Conservation (phyloP, 2,888 invertebrate species). For the Xylota segnis region DNA sequence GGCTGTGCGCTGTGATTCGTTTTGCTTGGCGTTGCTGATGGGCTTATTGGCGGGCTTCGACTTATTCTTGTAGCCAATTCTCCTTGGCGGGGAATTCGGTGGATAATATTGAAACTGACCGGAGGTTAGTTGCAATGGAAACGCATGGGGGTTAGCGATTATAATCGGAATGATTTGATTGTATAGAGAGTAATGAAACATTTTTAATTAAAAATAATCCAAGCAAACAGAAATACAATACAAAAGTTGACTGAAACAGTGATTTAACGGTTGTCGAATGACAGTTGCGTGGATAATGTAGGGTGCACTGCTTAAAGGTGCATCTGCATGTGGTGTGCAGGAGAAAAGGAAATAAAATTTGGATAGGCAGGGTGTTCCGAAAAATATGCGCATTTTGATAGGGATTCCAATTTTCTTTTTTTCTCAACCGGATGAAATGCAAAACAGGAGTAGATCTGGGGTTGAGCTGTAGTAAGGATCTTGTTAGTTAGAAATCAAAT, state of each 20-base stretch:
- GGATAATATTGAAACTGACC: constrained; percentile 1
- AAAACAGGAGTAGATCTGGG: too few species aligned
- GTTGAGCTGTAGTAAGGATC: too few species aligned
- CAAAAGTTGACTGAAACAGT: not conserved
- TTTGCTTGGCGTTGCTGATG: constrained; percentile 11
- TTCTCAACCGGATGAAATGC: not conserved
- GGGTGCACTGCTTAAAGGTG: not conserved
- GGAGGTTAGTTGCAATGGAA: not conserved
- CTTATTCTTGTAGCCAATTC: not conserved
- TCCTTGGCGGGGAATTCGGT: not conserved
- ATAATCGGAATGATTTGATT: constrained; percentile 17
- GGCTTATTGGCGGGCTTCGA: not conserved
- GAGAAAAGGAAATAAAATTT: too few species aligned
- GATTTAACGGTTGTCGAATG: constrained; percentile 29
- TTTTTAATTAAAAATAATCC: not conserved
- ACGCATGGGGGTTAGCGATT: not conserved
- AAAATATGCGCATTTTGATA: too few species aligned
- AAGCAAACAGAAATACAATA: not conserved
- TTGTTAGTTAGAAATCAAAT: too few species aligned
- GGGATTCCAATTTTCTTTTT: too few species aligned
- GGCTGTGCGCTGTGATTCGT: constrained; percentile 10
- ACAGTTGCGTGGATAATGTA: constrained; percentile 2
- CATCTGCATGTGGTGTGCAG: too few species aligned
- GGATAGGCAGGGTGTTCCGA: too few species aligned
- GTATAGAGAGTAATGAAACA: constrained; percentile 25